Evolutionary conservation across 2,888 invertebrate genomes (phyloP).

Genomic region (Caenorhabditis panamensis): DNA sequence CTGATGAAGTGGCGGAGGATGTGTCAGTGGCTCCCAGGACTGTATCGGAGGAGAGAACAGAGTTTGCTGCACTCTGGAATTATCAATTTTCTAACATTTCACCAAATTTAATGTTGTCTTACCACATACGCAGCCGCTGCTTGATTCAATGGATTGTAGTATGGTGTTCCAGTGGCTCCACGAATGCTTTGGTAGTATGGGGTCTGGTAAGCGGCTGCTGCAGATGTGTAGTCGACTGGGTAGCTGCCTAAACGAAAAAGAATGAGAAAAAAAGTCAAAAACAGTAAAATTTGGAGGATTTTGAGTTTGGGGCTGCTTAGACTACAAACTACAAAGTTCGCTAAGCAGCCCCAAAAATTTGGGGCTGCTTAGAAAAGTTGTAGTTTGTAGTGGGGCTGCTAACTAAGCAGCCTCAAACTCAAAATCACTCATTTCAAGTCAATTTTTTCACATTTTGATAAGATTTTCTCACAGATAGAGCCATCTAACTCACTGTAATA

Average conservation of each 20-base stretch:
- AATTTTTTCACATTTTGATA: too few relatives aligned
- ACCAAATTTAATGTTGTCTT: not conserved
- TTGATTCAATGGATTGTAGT: conserved; percentile 46
- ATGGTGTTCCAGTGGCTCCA: conserved; percentile 23
- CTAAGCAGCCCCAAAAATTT: too few relatives aligned
- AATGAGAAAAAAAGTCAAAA: too few relatives aligned
- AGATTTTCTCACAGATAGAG: too few relatives aligned
- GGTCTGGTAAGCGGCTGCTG: conserved; percentile 61
- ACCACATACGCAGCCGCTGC: conserved; percentile 57
- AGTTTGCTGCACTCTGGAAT: conserved; percentile 39
- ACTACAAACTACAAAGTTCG: too few relatives aligned
- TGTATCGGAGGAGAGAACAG: conserved; percentile 28
- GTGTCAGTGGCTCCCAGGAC: conserved; percentile 19
- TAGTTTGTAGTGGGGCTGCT: too few relatives aligned
- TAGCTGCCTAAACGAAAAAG: conserved; percentile 59
- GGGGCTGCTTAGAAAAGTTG: too few relatives aligned
- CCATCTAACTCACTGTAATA: conserved; percentile 47
- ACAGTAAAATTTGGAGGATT: too few relatives aligned
- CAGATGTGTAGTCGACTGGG: conserved; percentile 59
- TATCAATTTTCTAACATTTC: not conserved
- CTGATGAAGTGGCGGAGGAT: conserved; percentile 13
- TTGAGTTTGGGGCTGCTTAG: too few relatives aligned
- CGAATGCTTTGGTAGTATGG: conserved; percentile 59
- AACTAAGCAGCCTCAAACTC: too few relatives aligned
- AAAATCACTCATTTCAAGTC: too few relatives aligned